Percentiles rank a stretch among this genome's conserved stretches.
phyloP scores from a whole-genome alignment of 2,888 invertebrate genomes.

The Thymelicus lineola region DNA sequence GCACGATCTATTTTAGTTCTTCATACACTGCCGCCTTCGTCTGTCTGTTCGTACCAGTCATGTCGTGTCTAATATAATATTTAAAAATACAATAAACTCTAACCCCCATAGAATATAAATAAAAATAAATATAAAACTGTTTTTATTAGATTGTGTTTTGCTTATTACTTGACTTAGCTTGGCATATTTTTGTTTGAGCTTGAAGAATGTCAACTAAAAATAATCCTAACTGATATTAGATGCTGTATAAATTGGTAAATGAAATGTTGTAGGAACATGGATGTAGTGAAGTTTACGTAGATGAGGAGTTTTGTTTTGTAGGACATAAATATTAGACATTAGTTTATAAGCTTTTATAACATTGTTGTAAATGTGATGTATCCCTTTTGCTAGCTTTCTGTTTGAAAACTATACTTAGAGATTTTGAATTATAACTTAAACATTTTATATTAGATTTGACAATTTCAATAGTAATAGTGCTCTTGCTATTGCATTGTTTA shows the following conservation, averaged over 20 bases:
- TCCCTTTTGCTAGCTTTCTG: background rate
- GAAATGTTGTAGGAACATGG: background rate
- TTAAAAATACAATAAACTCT: conserved; percentile 12
- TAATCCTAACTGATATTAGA: conserved; percentile 1
- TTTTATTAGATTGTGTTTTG: conserved; percentile 24
- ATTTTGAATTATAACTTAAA: background rate
- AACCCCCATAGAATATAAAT: conserved; percentile 13
- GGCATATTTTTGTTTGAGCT: conserved; percentile 30
- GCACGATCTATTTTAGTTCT: conserved; percentile 17
- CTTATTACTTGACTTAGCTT: conserved; percentile 31
- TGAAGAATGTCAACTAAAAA: conserved; percentile 9
- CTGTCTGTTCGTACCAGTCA: conserved; percentile 47
- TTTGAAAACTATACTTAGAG: background rate
- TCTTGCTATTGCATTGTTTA: too few species aligned
- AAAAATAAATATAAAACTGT: background rate
- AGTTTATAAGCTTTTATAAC: conserved; percentile 1
- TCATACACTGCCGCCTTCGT: conserved; percentile 41
- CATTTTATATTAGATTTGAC: background rate
- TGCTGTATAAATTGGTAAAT: background rate
- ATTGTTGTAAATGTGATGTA: background rate
- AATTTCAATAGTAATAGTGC: background rate
- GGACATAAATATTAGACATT: background rate
- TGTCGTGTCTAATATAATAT: conserved; percentile 16
- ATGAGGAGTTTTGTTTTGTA: conserved; percentile 5
- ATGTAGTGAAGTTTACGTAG: conserved; percentile 5